Evolutionary conservation across 2,113 vertebrate genomes (phyloP), one percentile per base, ranked within the genome.

Genomic region (Oryzias curvinotus): DNA sequence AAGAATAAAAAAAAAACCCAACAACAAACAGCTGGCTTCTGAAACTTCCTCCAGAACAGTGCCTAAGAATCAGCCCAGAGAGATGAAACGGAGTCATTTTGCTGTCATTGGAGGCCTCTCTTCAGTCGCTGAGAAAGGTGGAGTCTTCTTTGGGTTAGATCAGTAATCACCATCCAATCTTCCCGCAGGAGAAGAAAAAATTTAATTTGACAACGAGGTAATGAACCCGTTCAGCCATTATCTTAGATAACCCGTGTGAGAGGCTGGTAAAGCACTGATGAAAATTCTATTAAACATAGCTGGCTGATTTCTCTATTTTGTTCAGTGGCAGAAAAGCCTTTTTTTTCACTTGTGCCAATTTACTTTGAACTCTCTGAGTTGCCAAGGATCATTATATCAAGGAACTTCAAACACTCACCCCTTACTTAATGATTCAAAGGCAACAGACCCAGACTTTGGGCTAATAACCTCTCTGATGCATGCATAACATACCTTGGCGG

Each of bases 151-250:
- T 78, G 81, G 78, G 87, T 88, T 87, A 83, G 87, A 90, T 90
- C 78, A 85, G 82, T 90, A 91, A 92, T 92, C 89, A 89, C 85
- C 58, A 89, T 87, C 82, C 90, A 90, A 90, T 92, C 90, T 90
- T 84, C 85, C 87, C 75, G 76, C 71, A 90, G 89, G 87, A 91
- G 87, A 88, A 84, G 87, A 80, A 89, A 73, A 89, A 89, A 92
- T 91, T 88, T 88, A 88, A 93, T 92, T 93, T 91, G 92, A 93
- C 90, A 91, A 90, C 84, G 71, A 89, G 87, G 87, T 93, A 93
- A 93, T 91, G 92, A 92, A 93, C 87, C 90, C 82, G 70, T 88
- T 89, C 88, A 87, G 85, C 89, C 90, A 91, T 91, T 91, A 92
- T 91, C 88, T 89, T 81, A 88, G 89, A 90, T 86, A 91, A 91